Evolutionary conservation across 2,888 invertebrate species (phyloP).

Genomic region (Himalopsyche tibetana): DNA sequence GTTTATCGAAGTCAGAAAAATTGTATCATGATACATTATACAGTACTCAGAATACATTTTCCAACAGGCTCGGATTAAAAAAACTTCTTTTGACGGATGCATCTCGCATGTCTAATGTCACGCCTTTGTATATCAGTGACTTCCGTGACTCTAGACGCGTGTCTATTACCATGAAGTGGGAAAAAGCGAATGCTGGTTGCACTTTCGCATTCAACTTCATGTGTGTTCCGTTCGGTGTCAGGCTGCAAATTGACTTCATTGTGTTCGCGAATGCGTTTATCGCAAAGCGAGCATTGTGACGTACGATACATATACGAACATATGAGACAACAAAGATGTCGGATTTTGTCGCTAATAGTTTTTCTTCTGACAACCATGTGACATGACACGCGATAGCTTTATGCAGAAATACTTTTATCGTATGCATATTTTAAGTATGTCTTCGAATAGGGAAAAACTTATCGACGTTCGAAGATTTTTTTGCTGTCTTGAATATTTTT

Average conservation of each 20-base stretch:
- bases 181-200: slow-evolving; percentile 1
- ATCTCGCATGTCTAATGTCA: slow-evolving; percentile 1
- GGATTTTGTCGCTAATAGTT: slow-evolving; percentile 15
- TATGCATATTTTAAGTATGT: too few species aligned
- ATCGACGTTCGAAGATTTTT: too few species aligned
- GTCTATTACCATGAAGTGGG: slow-evolving; percentile 15
- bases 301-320: not conserved
- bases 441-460: too few species aligned
- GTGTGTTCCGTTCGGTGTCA: slow-evolving; percentile 22
- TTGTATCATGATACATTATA: too few species aligned
- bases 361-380: not conserved
- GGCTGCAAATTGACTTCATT: slow-evolving; percentile 32
- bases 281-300: slow-evolving; percentile 16
- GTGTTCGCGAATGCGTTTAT: slow-evolving; percentile 34
- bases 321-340: slow-evolving; percentile 11
- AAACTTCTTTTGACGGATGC: not conserved
- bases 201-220: slow-evolving; percentile 19
- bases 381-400: not conserved
- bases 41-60: too few species aligned
- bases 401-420: slow-evolving; percentile 14
- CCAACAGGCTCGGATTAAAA: not conserved
- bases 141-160: slow-evolving; percentile 20
- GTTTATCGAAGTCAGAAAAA: too few species aligned
- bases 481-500: too few species aligned
- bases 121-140: slow-evolving; percentile 26